Base-by-base conservation (phyloP, 2,888 invertebrate genomes). In the Aphrophora alni region DNA sequence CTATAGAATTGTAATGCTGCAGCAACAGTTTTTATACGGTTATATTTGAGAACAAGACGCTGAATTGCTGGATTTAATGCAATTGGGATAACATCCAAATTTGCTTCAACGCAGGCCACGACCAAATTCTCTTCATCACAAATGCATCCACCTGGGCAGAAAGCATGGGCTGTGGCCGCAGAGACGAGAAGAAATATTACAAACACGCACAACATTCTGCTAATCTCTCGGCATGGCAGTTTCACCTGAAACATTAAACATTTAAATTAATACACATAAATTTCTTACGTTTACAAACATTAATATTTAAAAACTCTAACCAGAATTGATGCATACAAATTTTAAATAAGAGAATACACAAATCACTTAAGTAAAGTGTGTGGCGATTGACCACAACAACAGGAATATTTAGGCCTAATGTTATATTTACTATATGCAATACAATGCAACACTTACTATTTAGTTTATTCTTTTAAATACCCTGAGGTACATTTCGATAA, bases 81-180 rank as follows among this genome's bases (percentile, higher is more conserved):
- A 86, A 97, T 97, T 82, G 97, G 97, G 82, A 97, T 92, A 78
- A 96, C 95, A 89, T 96, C 96, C 82, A 97, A 91, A 85, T 94
- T 94, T 87, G 95, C 95, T 87, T 93, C 94, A 85, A 95, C 93
- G 89, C 97, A 97, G 84, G 93, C 93, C 75, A 97, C 97, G 81
- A 95, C 94, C 84, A 95, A 92, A 12, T 94, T 96, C 84, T 96
- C 96, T 87, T 97, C 97, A 89, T 97, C 95, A 90, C 97, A 97
- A 88, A 91, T 92, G 89, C 97, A 97, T 85, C 94, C 95, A 83
- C 89, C 92, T n/a, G 97, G 97, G 87, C 97, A 97, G 89, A 95
- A 93, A 80, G 94, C 94, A 83, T 93, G 89, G 38, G 92, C 92
- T 44, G 90, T 89, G 24, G 90, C 91, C 12, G 91, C 72, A 69